Evolutionary conservation across 2,113 vertebrate species (phyloP), one percentile per base, ranked within the genome.

Genomic region (Catagonus wagneri): DNA sequence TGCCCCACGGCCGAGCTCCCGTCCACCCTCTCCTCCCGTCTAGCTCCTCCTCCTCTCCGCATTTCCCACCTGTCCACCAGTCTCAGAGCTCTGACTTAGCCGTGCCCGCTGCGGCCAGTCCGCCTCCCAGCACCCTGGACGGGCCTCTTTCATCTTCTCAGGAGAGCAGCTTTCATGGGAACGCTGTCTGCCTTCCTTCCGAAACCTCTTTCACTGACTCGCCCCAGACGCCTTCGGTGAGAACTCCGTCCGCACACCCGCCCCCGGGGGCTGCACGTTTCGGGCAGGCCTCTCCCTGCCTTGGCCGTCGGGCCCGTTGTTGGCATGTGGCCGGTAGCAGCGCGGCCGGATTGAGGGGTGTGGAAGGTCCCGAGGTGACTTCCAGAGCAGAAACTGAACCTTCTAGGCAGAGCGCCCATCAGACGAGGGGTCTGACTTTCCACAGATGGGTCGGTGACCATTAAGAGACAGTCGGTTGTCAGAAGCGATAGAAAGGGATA

Each of bases 151-250:
- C 99, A 97, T 98, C 99, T 98, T 98, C 98, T 97, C 99, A 98
- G 98, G 98, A 99, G 98, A 99, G 99, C 98, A 98, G 98, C 99
- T 99, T 98, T 98, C 97, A 98, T 13, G 99, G 99, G 98, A 99
- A 97, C 98, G 98, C 99, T 98, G 99, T 99, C 99, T 99, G 99
- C 99, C 99, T 99, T 99, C 99, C 99, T 98, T 99, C 99, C 96
- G 99, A 99, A 98, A 98, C 99, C 98, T 99, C 99, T 99, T 98
- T 99, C 98, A 98, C 99, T 99, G 99, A 99, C 98, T 99, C 99
- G 97, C 99, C 99, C 97, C 99, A 99, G 98, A 99, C 98, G 96
- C 99, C 99, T 98, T 99, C 98, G 99, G 99, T 99, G 99, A 99
- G 99, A 98, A 98, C 74, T 96, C 91, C 39, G 81, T 44, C 44